Base-by-base conservation (phyloP, 2,888 invertebrate genomes). In the Netelia inedita region DNA sequence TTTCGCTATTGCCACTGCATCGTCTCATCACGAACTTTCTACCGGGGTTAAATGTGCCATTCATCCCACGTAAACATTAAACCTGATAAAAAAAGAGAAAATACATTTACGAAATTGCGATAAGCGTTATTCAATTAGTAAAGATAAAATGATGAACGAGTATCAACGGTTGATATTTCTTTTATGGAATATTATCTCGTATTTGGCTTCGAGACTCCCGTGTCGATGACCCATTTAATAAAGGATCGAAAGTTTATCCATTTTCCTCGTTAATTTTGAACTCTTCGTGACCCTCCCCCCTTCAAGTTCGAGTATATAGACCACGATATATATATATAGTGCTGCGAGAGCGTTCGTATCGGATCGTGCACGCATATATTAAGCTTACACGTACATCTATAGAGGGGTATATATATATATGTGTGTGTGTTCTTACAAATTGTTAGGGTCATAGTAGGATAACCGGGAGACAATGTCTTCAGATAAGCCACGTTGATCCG, bases 121-220 rank as follows among this genome's bases (percentile, higher is more conserved):
- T 43, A 65, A 65, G 16, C 16, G 41, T 65, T 65, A 65, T 43
- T 65, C 19, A 19, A 65, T 41, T 11, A 43, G 16, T 3, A 43
- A n/a, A n/a, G 35, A n/a, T 1, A 6, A 5, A 63, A 63, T 63
- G 8, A 35, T 1, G 35, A 63, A 35, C 46, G 8, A 11, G 43
- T 10, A 46, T 14, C 14, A 10, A 46, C 6, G 11, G 1, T 6
- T 11, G 46, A 66, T 35, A 9, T 35, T 19, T 8, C 11, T 28
- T 82, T 75, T 71, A 82, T 82, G 65, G 65, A 80, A 76, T 81
- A 69, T 73, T 61, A 68, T 71, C 71, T 28, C 55, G 23, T 35
- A 59, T 76, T 69, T 28, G 43, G 53, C 43, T 28, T n/a, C 28
- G 53, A 28, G 35, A 21, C 41, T 50, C 8, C 19, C 28, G 69